phyloP scores from a whole-genome alignment of 2,113 vertebrate species.

The Paradoxurus hermaphroditus region DNA sequence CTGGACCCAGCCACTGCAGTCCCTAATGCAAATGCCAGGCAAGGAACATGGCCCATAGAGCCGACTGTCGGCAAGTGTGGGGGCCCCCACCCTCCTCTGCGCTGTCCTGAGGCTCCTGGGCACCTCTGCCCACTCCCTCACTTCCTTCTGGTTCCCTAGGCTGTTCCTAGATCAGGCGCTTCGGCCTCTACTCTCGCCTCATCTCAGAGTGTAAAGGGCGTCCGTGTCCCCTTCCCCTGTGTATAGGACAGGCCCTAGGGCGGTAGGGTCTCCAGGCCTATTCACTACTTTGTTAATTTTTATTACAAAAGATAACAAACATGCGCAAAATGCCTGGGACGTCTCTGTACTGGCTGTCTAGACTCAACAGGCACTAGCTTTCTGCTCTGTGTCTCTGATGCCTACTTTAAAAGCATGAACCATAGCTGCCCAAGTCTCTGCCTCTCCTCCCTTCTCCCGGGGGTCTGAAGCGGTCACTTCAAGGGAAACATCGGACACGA shows the following conservation, averaged over 20 bases:
- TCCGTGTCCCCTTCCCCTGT: neutral
- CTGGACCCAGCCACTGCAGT: neutral
- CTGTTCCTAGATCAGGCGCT: neutral
- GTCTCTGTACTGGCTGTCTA: neutral
- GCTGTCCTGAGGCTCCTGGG: neutral
- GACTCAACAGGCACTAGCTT: neutral
- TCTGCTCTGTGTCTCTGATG: neutral
- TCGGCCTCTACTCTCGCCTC: neutral
- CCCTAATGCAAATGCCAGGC: neutral
- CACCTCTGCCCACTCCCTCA: neutral
- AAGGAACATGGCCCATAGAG: neutral
- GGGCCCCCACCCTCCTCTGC: neutral
- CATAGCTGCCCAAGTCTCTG: neutral
- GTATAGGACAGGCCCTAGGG: neutral
- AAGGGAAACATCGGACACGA: neutral
- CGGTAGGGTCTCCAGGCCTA: neutral
- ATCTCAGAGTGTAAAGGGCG: neutral
- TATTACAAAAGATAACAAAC: neutral
- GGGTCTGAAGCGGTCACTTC: neutral
- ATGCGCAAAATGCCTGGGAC: neutral
- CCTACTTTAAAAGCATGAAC: neutral
- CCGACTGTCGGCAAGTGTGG: rapidly evolving
- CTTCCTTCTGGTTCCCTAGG: neutral
- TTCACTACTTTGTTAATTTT: too few species aligned
- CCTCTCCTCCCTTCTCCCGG: neutral